Evolutionary conservation across 1,140 invertebrate genomes (phyloP), one percentile per base, ranked within the genome.

Genomic region (Bilobella aurantiaca): DNA sequence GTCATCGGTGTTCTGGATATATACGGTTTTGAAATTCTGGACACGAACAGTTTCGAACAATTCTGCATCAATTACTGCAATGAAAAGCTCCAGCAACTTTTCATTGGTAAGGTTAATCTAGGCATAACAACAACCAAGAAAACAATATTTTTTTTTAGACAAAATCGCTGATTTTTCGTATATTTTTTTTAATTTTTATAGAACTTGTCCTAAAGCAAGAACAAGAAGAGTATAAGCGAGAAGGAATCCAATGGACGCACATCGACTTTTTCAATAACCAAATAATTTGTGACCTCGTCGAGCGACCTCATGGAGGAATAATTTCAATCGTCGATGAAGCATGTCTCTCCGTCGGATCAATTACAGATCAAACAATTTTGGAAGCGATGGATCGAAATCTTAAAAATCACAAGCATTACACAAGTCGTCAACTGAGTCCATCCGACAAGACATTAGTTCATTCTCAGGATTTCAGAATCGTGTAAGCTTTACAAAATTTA

Each of bases 11-110:
- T 98, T 2, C 79, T 98, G 28, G 94, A 98, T 75, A 98, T 97
- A 75, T 97, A 97, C 76, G 95, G 95, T 18, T 97, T 98, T 80
- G 94, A 98, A 81, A 94, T 97, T 67, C 96, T 97, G 78, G 91
- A 96, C 64, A 83, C 84, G 5, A 73, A 66, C 56, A 68, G 56
- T 57, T 70, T 70, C 23, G 69, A 96, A 78, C 93, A 96, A 78
- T 92, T 95, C 27, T 70, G 69, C 62, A 62, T 67, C 18, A 64
- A 57, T 57, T 96, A 96, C 79, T 96, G 93, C 73, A 97, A 96
- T 77, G 93, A 97, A 79, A 96, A 97, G 78, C 80, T 96, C 28
- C 94, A 97, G 75, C 94, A 97, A 76, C 80, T 96, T 3, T 97
- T 97, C 76, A 97, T 97, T 74, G 88, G 91, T 93, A 76, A 81